These are phyloP conservation scores for Drosophila arawakana DNA, from an alignment of 1,140 invertebrate species.

Conservation along the genomic window DNA sequence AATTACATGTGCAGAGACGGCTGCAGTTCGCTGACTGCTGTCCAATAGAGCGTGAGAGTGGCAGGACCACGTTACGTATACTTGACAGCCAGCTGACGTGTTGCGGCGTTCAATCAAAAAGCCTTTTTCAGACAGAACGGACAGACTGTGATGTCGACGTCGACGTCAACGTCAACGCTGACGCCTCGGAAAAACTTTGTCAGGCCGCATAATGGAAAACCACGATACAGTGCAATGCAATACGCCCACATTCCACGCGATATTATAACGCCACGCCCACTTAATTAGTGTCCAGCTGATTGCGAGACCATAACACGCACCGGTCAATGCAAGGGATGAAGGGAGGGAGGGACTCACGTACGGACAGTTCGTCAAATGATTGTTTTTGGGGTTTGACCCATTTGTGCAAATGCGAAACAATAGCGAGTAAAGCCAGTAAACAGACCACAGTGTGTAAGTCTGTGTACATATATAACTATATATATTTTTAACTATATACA, in stretches of 20 bases:
- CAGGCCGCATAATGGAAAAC: constrained; percentile 47
- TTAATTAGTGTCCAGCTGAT: constrained; percentile 77
- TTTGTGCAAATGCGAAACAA: constrained; percentile 78
- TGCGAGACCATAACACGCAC: constrained; percentile 36
- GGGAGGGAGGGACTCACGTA: not conserved
- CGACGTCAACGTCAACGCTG: constrained; percentile 13
- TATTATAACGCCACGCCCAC: constrained; percentile 55
- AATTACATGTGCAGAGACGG: constrained; percentile 56
- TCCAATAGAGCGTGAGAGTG: constrained; percentile 29
- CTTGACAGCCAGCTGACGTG: constrained; percentile 66
- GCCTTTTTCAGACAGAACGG: constrained; percentile 47
- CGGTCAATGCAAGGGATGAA: constrained; percentile 10
- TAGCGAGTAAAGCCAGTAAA: constrained; percentile 42
- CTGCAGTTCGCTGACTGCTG: constrained; percentile 3
- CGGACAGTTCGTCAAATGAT: constrained; percentile 52
- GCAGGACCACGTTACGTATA: constrained; percentile 57
- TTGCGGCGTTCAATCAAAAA: constrained; percentile 72
- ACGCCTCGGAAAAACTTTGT: constrained; percentile 21
- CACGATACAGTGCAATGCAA: constrained; percentile 33
- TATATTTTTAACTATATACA: not conserved
- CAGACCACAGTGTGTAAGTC: not conserved
- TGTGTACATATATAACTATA: constrained; percentile 3
- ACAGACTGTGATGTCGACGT: not conserved
- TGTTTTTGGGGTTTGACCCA: constrained; percentile 81
- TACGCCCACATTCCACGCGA: constrained; percentile 26